These are phyloP conservation scores for Nothobranchius furzeri DNA, from an alignment of 2,113 vertebrate species.

Conservation along the genomic window DNA sequence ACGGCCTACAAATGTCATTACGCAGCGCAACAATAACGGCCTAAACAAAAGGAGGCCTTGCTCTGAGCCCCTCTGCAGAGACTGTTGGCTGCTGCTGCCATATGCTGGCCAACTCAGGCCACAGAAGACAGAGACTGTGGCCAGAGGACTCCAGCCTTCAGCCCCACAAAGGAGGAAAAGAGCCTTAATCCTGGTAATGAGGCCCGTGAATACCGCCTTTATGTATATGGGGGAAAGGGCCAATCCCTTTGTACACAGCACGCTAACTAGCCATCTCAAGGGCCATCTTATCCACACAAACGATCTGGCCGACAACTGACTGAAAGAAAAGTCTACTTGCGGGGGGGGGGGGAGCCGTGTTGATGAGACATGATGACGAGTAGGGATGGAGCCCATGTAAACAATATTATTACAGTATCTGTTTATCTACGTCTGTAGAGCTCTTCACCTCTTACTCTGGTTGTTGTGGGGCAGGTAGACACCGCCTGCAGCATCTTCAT, in stretches of 20 bases:
- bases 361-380: slow-evolving; percentile 26
- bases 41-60: slow-evolving; percentile 91
- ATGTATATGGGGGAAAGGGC: slow-evolving; percentile 75
- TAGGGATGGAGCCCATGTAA: slow-evolving; percentile 50
- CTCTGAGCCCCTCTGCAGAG: slow-evolving; percentile 77
- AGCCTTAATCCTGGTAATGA: slow-evolving; percentile 79
- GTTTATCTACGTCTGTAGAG: slow-evolving; percentile 5
- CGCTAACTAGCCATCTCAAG: slow-evolving; percentile 71
- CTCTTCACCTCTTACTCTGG: slow-evolving; percentile 52
- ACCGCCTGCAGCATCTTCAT: slow-evolving; percentile 68
- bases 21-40: slow-evolving; percentile 93
- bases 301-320: slow-evolving; percentile 65
- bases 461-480: slow-evolving; percentile 69
- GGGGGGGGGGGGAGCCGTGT: slow-evolving; percentile 19
- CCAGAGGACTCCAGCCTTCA: slow-evolving; percentile 70
- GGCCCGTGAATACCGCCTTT: slow-evolving; percentile 73
- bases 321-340: slow-evolving; percentile 54
- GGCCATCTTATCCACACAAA: slow-evolving; percentile 73
- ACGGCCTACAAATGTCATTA: slow-evolving; percentile 98
- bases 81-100: slow-evolving; percentile 88
- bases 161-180: slow-evolving; percentile 81
- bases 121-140: slow-evolving; percentile 61
- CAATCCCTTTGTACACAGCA: slow-evolving; percentile 76
- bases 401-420: slow-evolving; percentile 5
- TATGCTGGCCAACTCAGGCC: slow-evolving; percentile 88